Percentiles rank a stretch among this genome's conserved stretches.
phyloP scores from a whole-genome alignment of 2,797 vertebrate genomes.

The Bryconaethiops microstoma region DNA sequence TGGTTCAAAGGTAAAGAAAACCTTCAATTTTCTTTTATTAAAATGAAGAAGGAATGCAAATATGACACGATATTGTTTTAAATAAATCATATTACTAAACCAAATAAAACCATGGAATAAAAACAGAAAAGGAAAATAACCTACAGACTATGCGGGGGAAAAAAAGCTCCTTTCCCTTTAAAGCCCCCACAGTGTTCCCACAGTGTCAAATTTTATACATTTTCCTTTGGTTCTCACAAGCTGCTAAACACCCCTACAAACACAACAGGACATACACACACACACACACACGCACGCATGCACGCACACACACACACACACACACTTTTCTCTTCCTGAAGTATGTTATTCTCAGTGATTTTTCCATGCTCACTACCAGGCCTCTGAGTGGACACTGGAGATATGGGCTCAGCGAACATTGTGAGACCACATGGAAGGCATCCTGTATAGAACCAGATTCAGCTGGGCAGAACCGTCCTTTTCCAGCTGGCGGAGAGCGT shows the following conservation, averaged over 20 bases:
- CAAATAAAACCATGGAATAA: not conserved
- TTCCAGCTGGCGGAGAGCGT: constrained; percentile 1
- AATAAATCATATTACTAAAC: not conserved
- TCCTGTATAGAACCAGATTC: not conserved
- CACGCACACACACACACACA: not conserved
- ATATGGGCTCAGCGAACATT: not conserved
- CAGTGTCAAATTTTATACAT: not conserved
- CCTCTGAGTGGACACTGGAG: constrained; percentile 38
- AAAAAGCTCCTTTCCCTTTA: not conserved
- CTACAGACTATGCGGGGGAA: not conserved
- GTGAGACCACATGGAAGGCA: not conserved
- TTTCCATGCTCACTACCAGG: not conserved
- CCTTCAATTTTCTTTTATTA: not conserved
- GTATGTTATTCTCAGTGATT: not conserved
- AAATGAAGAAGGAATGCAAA: not conserved
- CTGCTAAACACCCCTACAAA: not conserved
- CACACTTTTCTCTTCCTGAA: not conserved
- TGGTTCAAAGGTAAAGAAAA: not conserved
- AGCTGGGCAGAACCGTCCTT: constrained; percentile 1
- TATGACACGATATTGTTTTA: not conserved
- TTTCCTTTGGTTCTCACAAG: not conserved
- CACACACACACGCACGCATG: not conserved
- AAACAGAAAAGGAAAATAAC: not conserved
- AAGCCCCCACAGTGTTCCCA: not conserved
- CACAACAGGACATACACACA: not conserved